Evolutionary conservation across 2,888 invertebrate species (phyloP), one percentile per base, ranked within the genome.

Genomic region (Rhagonycha lutea): DNA sequence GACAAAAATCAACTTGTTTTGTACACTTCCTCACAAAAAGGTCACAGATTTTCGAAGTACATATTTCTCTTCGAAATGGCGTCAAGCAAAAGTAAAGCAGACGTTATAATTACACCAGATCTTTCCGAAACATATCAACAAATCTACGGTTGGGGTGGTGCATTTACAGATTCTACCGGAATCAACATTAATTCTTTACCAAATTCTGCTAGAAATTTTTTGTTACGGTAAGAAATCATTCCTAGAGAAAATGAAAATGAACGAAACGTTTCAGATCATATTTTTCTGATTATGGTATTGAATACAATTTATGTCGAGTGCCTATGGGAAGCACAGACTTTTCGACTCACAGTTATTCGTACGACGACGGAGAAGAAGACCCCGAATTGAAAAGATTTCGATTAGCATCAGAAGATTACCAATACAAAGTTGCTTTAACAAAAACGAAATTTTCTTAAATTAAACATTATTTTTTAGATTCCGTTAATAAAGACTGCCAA

Each of bases 271-370:
- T 12, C 14, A 71, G 63, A 12, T 71, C 65, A 8, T 69, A 69
- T 10, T 69, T 69, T 61, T 60, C 61, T 14, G 5, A 61, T 1
- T 84, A 88, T 76, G 96, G 97, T 12, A 89, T 94, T 76, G 92
- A 92, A 77, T 97, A 96, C 86, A 94, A 92, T 81, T 85, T 97
- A 81, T 92, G 94, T 60, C 90, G 98, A 32, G 91, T 96, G 11
- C 94, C 97, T 0, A 95, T 97, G 78, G 97, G 92, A 2, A 96
- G 96, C 5, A 91, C 92, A 69, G 98, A 98, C 87, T 97, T 97
- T 86, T 97, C 97, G 0, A 91, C 92, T 0, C 91, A 90, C 67
- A 89, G 91, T 0, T 97, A 98, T 89, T 93, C 96, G 0, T 96
- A 96, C 85, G 94, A 94, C 83, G 83, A 83, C 67, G 89, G 95